Base-by-base conservation (phyloP, 1,140 invertebrate genomes). In the Drosophila bocki region DNA sequence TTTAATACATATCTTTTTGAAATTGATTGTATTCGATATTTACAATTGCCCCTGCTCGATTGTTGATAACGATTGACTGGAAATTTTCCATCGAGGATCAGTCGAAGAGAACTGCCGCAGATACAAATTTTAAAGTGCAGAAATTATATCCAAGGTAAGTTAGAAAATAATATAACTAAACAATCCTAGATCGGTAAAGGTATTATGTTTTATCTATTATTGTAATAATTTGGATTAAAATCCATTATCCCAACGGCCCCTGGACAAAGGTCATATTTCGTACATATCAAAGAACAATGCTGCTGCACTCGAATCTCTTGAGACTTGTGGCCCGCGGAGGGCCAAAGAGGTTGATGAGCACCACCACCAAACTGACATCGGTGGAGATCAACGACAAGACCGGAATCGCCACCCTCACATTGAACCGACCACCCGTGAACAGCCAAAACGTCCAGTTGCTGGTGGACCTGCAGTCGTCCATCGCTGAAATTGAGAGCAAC, bases 341-440 rank as follows among this genome's bases (percentile, higher is more conserved):
- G 8, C 4, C 41, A 13, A n/a, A 13, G 15, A 57, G 85, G 13
- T 48, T 67, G 8, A 69, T 92, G 70, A 78, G 81, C 22, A 71
- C 56, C n/a, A 33, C 50, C 22, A 53, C 70, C 1, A 91, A 92
- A 37, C 45, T 88, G 26, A 91, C 91, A 35, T 75, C 69, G 1
- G 75, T 95, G 22, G 91, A 93, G 35, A 93, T 95, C 3, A 93
- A 94, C 78, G 94, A 95, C 62, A 94, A 95, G 88, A 94, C 93
- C 92, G 96, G 95, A 39, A 94, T 97, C 62, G 96, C 96, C 22
- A 95, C 94, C 3, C 91, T 98, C 15, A 95, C 95, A 5, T 93
- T 98, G 94, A 95, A 96, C 77, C 94, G 95, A 80, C 91, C 95
- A 56, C 97, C 97, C 32, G 97, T 98, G 0, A 98, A 98, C 93